Conservation (phyloP, 2,797 vertebrate species). For the Mus caroli region DNA sequence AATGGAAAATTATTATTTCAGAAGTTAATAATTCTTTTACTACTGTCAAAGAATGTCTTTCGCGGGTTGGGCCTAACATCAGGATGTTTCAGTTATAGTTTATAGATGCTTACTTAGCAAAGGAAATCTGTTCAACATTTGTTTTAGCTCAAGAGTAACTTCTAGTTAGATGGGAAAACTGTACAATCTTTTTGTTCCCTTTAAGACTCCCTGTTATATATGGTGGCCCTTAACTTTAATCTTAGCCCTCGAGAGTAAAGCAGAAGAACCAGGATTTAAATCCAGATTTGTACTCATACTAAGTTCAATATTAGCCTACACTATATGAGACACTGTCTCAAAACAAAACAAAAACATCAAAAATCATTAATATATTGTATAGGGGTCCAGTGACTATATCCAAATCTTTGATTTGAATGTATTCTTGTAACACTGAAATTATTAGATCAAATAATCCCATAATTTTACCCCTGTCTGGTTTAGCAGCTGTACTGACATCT, state of each 20-base stretch:
- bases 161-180: neutral
- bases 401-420: neutral
- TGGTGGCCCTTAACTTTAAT: neutral
- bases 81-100: neutral
- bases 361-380: neutral
- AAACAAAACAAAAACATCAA: neutral
- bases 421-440: neutral
- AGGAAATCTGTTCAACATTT: neutral
- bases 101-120: neutral
- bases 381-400: neutral
- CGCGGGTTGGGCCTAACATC: neutral
- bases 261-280: neutral
- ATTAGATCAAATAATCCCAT: neutral
- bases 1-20: neutral
- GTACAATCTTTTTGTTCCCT: neutral
- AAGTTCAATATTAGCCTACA: neutral
- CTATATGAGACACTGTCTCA: neutral
- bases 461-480: neutral
- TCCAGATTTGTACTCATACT: no score
- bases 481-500: neutral
- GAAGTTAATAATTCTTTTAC: neutral
- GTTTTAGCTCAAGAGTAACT: neutral
- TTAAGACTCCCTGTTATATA: neutral
- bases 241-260: neutral
- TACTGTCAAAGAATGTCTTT: neutral